Percentiles rank a stretch among this genome's conserved stretches.
Conservation (phyloP, 2,888 invertebrate species). For the Anodontia alba region DNA sequence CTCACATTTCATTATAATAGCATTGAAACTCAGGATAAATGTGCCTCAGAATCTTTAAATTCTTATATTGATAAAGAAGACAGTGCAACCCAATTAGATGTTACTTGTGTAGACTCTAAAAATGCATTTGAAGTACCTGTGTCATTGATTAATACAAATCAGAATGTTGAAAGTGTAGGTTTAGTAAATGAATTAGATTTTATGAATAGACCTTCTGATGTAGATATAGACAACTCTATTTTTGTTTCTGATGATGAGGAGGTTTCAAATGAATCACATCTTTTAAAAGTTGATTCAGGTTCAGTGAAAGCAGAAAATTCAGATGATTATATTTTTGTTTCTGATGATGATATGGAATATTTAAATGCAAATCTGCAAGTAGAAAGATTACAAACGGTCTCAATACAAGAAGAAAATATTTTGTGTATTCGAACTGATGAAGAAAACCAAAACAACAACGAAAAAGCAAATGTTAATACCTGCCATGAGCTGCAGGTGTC, state of each 20-base stretch:
- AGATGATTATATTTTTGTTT: neutral
- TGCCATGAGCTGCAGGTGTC: too few species aligned
- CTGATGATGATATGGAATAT: neutral
- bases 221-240: neutral
- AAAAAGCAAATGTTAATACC: too few species aligned
- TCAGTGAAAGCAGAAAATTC: neutral
- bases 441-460: too few species aligned
- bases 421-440: too few species aligned
- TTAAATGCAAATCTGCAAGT: neutral
- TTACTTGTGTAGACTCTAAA: neutral
- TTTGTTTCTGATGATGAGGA: constrained; percentile 12
- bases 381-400: neutral
- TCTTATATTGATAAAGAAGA: neutral
- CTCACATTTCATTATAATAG: too few species aligned
- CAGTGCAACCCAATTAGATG: neutral
- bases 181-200: neutral
- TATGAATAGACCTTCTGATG: neutral
- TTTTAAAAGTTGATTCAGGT: neutral
- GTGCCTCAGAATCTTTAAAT: too few species aligned
- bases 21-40: too few species aligned
- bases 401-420: neutral
- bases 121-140: neutral
- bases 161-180: neutral
- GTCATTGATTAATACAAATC: neutral
- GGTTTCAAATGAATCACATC: neutral